A percentile compares a stretch with the other conserved stretches of the same genome.
Conservation (phyloP, 2,888 invertebrate species). For the Drosophila tripunctata region DNA sequence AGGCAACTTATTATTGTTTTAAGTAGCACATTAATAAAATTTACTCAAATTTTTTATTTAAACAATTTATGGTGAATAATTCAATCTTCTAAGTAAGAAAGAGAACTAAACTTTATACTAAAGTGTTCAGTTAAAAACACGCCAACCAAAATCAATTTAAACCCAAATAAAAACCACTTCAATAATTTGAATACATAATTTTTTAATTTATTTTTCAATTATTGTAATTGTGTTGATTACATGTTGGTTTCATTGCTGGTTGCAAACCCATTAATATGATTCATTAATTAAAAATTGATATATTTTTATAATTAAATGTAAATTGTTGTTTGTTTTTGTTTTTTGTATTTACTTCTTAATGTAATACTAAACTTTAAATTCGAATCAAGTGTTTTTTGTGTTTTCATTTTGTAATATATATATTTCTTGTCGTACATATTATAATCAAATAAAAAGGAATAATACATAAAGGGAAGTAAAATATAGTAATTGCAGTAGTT, state of each 20-base stretch:
- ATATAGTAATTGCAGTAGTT: conserved; percentile 42
- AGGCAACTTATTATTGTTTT: no score
- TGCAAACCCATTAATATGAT: conserved; percentile 70
- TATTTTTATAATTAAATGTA: conserved; percentile 65
- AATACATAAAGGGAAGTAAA: conserved; percentile 47
- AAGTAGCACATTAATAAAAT: no score
- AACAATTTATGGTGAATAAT: no score
- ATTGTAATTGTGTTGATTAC: conserved; percentile 73
- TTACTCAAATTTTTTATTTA: no score
- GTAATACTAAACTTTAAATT: conserved; percentile 77
- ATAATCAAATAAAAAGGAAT: conserved; percentile 45
- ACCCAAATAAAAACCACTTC: neutral
- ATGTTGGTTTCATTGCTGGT: conserved; percentile 55
- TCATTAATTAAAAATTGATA: conserved; percentile 75
- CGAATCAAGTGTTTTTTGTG: conserved; percentile 62
- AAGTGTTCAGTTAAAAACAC: no score
- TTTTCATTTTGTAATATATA: conserved; percentile 22
- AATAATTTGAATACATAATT: conserved; percentile 66
- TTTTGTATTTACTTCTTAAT: conserved; percentile 35
- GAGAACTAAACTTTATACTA: no score
- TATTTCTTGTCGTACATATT: conserved; percentile 21
- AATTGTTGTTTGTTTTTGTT: no score
- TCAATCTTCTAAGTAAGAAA: no score
- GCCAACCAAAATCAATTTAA: no score
- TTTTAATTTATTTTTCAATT: conserved; percentile 64